Evolutionary conservation across 2,797 vertebrate species (phyloP), one percentile per base, ranked within the genome.

Genomic region (Acipenser ruthenus): DNA sequence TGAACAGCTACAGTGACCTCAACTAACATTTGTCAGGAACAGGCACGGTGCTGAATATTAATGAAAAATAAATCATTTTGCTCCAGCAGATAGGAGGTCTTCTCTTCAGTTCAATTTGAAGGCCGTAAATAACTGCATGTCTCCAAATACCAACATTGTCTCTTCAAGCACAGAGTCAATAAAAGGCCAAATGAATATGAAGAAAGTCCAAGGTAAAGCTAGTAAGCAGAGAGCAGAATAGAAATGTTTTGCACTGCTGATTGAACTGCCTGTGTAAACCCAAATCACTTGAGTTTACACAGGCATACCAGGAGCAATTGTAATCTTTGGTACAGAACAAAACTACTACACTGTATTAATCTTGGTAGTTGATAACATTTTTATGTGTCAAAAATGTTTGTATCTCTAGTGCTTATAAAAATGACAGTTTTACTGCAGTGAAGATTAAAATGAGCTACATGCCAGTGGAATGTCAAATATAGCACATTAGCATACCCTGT

Each of bases 391-490:
- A 60, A 64, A 72, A 70, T 69, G 65, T 37, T 48, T 65, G 67
- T 71, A 72, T 51, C 72, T 70, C 77, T 75, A 73, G 55, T 50
- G 66, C 72, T 74, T 63, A 50, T 66, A 74, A 55, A 71, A 77
- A 73, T 77, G 73, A 74, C 49, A 67, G 74, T 69, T 73, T 73
- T 72, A 75, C 72, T 50, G 68, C 74, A 70, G 69, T 67, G n/a
- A 61, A 74, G 73, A 74, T 71, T 73, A 74, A 74, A 77, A 79
- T 77, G 77, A 80, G 74, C 73, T 68, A 74, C 69, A 78, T 67
- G 77, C 74, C 23, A 68, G 70, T 13, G 66, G 80, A 79, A 80
- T 82, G 74, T 78, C 74, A 79, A 80, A 79, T 65, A 49, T 48
- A 51, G 23, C 62, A n/a, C 68, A 80, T 80, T 79, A 73, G 73